Evolutionary conservation across 2,888 invertebrate genomes (phyloP), one percentile per base, ranked within the genome.

Genomic region (Alloscopus bannaensis): DNA sequence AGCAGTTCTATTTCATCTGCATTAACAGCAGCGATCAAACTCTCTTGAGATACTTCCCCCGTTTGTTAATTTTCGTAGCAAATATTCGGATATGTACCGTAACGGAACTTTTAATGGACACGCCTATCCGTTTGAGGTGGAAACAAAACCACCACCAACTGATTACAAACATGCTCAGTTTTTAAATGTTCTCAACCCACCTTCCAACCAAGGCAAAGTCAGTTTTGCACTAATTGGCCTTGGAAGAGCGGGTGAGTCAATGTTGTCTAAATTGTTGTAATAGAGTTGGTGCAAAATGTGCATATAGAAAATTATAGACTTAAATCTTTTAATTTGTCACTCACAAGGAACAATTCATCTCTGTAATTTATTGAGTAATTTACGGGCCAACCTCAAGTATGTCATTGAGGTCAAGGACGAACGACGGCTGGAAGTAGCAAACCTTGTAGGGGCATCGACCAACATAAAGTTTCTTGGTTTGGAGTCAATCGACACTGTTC

Each of bases 311-410:
- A 36, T 8, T 8, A 36, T 36, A 36, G 6, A 13, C 13, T 36
- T 8, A 36, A 8, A 6, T 8, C 36, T 28, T 28, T 57, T 28
- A 11, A 40, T 72, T 62, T 18, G 28, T n/a, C n/a, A n/a, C n/a
- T n/a, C n/a, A n/a, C n/a, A n/a, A 83, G 85, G 92, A 0, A 90
- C 91, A 62, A 91, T 92, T 80, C 92, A 92, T 84, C 87, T 92
- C 78, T 82, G 87, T 16, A 90, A 90, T 81, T 87, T 92, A 24
- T 81, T 90, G 3, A 86, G 86, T 6, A 91, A 90, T 86, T 88
- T 89, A 0, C 89, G 91, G 4, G 87, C 90, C 0, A 88, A 89
- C 29, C 87, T 92, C 3, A 87, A 91, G 52, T 92, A 92, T 86
- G 87, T 92, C 52, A 89, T 92, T 0, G 92, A 92, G 57, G 91